phyloP scores from a whole-genome alignment of 2,113 vertebrate genomes.

The Pomatorhinus ruficollis region DNA sequence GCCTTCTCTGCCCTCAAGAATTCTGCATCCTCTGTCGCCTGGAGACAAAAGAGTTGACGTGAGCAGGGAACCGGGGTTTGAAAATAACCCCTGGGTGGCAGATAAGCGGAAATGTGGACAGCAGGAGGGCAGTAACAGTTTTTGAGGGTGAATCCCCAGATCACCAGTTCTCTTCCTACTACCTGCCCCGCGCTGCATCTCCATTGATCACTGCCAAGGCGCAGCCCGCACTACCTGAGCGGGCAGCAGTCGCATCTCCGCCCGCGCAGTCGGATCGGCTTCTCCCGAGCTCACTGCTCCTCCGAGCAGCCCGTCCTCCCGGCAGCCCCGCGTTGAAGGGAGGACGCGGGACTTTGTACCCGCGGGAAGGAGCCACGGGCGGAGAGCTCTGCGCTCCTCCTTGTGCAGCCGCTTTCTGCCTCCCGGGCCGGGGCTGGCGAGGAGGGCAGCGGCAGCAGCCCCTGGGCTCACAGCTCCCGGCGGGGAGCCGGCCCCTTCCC shows the following conservation, averaged over 20 bases:
- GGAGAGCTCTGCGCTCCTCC: neutral
- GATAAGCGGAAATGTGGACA: neutral
- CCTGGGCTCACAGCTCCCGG: neutral
- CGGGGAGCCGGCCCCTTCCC: neutral
- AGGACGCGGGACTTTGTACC: neutral
- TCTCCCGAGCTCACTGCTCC: neutral
- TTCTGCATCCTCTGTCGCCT: neutral
- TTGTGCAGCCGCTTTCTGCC: neutral
- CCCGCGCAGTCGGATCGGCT: neutral
- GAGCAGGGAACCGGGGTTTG: neutral
- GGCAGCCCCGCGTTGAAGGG: neutral
- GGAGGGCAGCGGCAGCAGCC: neutral
- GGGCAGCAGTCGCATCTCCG: neutral
- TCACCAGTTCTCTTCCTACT: neutral
- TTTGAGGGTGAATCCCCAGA: neutral
- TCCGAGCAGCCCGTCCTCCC: neutral
- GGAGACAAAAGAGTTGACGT: neutral
- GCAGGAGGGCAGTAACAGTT: neutral
- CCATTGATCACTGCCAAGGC: neutral
- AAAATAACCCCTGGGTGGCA: neutral
- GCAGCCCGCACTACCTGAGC: neutral
- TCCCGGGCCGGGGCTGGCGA: neutral
- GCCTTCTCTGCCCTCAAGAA: neutral
- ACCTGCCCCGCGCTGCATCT: neutral
- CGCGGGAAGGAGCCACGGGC: neutral